Conservation (phyloP, 2,113 vertebrate species). For the Micromys minutus region DNA sequence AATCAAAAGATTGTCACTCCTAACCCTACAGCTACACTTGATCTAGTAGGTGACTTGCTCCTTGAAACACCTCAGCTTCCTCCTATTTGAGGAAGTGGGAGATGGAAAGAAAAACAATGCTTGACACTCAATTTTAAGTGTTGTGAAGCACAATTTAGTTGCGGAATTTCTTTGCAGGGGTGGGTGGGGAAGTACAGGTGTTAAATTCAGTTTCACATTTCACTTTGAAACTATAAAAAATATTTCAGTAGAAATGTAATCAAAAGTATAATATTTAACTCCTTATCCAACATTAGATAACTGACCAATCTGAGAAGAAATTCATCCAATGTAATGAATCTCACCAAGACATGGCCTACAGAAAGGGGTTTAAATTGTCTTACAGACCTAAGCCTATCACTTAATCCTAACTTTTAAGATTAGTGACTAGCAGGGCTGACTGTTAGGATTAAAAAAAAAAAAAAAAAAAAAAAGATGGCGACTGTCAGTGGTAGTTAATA, state of each 20-base stretch:
- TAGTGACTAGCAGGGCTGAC: background rate
- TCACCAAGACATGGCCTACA: background rate
- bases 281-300: background rate
- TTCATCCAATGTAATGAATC: background rate
- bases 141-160: background rate
- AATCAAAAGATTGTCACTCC: conserved; percentile 12
- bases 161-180: background rate
- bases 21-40: background rate
- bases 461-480: background rate
- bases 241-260: background rate
- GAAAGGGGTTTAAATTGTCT: background rate
- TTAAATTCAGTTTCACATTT: background rate
- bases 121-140: background rate
- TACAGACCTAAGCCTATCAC: background rate
- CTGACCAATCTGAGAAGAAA: background rate
- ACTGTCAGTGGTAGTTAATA: background rate
- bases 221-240: background rate
- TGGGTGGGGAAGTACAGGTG: background rate
- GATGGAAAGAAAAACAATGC: background rate
- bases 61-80: conserved; percentile 4
- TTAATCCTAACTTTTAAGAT: background rate
- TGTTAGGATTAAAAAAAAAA: background rate
- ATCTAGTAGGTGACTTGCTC: conserved; percentile 21
- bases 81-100: background rate
- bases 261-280: background rate